phyloP scores from a whole-genome alignment of 2,797 vertebrate genomes.

The Tragelaphus eurycerus region DNA sequence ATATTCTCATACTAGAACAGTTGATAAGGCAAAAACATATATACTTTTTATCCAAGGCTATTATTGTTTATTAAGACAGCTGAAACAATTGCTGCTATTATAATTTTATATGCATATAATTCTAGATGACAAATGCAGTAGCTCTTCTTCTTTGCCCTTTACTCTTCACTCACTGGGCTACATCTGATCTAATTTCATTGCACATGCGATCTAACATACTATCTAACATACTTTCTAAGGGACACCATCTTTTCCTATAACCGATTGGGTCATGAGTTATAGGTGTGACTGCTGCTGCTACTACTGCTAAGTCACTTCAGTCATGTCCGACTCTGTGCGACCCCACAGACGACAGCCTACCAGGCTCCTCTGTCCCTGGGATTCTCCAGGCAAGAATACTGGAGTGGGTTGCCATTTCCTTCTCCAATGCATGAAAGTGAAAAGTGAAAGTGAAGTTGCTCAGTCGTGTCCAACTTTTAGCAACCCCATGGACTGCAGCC shows the following conservation, averaged over 20 bases:
- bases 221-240: not conserved
- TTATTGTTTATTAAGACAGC: not conserved
- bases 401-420: too few species aligned
- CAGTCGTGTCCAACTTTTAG: too few species aligned
- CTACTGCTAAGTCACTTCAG: too few species aligned
- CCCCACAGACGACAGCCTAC: too few species aligned
- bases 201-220: not conserved
- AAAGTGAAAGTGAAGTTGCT: too few species aligned
- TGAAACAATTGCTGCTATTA: not conserved
- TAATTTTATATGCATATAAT: not conserved
- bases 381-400: too few species aligned
- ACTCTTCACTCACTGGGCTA: not conserved
- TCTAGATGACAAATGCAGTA: not conserved
- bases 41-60: not conserved
- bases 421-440: too few species aligned
- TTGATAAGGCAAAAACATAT: not conserved
- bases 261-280: not conserved
- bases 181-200: not conserved
- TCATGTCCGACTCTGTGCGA: too few species aligned
- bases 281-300: not conserved
- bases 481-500: too few species aligned
- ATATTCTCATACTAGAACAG: not conserved
- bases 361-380: too few species aligned
- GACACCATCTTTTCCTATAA: not conserved
- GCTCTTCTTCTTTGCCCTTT: not conserved